phyloP scores from a whole-genome alignment of 1,140 invertebrate species.

The Aporrectodea caliginosa region DNA sequence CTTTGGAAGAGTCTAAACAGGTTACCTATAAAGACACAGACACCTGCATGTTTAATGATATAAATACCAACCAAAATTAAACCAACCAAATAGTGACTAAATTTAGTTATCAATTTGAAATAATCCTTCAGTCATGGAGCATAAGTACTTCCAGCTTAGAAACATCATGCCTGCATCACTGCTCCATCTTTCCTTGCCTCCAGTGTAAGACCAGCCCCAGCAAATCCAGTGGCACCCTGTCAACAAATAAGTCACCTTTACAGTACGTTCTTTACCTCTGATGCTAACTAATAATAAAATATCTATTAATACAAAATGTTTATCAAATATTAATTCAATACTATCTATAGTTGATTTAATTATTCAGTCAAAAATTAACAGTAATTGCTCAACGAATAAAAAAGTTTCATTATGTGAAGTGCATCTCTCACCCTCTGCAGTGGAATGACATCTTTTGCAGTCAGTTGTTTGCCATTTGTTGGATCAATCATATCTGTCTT shows the following conservation, averaged over 20 bases:
- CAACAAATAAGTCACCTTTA: conserved; percentile 41
- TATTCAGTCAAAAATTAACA: conserved; percentile 16
- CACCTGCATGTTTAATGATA: too few species aligned
- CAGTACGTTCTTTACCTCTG: conserved; percentile 34
- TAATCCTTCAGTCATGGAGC: too few species aligned
- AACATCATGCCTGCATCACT: conserved; percentile 60
- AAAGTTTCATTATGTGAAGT: conserved; percentile 23
- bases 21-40: too few species aligned
- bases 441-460: conserved; percentile 86
- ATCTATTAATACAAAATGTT: conserved; percentile 18
- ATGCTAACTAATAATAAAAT: not conserved
- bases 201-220: conserved; percentile 76
- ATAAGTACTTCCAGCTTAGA: too few species aligned
- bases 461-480: conserved; percentile 78
- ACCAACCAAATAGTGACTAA: too few species aligned
- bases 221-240: conserved; percentile 90
- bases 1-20: too few species aligned
- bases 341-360: conserved; percentile 13
- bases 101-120: too few species aligned
- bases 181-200: conserved; percentile 80
- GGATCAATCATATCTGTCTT: conserved; percentile 97
- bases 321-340: conserved; percentile 9
- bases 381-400: not conserved
- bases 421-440: conserved; percentile 69
- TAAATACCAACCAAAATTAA: too few species aligned